Percentiles rank a stretch among this genome's conserved stretches.
Evolutionary conservation across 2,113 vertebrate species (phyloP).

Genomic region (Turdus rufiventris): DNA sequence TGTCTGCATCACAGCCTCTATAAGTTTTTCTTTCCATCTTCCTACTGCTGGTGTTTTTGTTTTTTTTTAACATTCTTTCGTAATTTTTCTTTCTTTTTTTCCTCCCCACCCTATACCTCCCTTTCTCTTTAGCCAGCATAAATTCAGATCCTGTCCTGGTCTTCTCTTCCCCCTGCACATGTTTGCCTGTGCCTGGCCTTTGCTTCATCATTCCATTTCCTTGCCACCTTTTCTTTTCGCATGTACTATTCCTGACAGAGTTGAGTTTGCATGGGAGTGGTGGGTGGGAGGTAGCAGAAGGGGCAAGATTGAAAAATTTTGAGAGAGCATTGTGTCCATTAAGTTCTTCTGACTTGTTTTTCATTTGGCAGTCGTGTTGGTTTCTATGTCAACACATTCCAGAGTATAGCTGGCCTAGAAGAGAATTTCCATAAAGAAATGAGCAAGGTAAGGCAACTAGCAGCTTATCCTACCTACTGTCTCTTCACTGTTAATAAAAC

Average conservation of each 20-base stretch:
- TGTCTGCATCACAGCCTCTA: not conserved
- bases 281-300: not conserved
- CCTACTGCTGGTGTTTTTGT: not conserved
- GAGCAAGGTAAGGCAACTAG: conserved; percentile 82
- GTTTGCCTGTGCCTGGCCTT: not conserved
- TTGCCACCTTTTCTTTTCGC: not conserved
- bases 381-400: conserved; percentile 99
- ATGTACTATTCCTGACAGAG: not conserved
- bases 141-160: not conserved
- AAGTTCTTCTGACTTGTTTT: conserved; percentile 11
- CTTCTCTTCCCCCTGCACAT: not conserved
- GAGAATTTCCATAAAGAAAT: conserved; percentile 99
- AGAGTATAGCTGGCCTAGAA: conserved; percentile 94
- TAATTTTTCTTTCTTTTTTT: not conserved
- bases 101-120: not conserved
- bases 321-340: not conserved
- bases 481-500: not conserved
- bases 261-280: not conserved
- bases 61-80: rapidly evolving
- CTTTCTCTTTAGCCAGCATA: not conserved
- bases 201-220: not conserved
- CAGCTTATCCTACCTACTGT: not conserved
- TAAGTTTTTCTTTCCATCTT: not conserved
- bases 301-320: not conserved
- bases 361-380: conserved; percentile 86